Percentiles rank a stretch among this genome's conserved stretches.
These are phyloP conservation scores for Malurus melanocephalus DNA, from an alignment of 2,113 vertebrate species.

Conservation along the genomic window DNA sequence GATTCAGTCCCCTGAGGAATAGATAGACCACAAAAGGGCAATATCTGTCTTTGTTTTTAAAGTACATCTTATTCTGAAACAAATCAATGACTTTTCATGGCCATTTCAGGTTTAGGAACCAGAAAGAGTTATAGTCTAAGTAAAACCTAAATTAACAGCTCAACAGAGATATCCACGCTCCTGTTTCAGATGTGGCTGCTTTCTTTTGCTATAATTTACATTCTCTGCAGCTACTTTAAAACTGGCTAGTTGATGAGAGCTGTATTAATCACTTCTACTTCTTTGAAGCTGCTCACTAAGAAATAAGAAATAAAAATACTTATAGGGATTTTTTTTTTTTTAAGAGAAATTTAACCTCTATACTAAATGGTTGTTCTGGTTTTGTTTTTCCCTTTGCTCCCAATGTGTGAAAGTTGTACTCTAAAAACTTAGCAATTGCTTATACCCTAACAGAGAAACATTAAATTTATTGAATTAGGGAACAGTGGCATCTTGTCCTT, in stretches of 20 bases:
- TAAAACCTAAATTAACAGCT: background rate
- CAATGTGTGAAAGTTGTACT: background rate
- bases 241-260: background rate
- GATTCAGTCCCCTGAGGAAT: background rate
- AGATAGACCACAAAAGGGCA: background rate
- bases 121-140: background rate
- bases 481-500: background rate
- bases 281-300: background rate
- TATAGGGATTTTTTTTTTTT: background rate
- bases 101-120: background rate
- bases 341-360: background rate
- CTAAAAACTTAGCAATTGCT: background rate
- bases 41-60: background rate
- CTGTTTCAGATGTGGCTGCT: background rate
- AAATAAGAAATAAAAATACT: background rate
- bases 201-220: background rate
- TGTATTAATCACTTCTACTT: background rate
- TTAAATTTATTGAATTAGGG: background rate
- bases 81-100: background rate
- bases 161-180: background rate
- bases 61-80: background rate
- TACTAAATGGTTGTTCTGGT: background rate
- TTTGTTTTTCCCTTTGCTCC: background rate
- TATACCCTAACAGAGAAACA: background rate
- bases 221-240: background rate